Conservation (phyloP, 2,113 vertebrate species). For the Corynorhinus townsendii region DNA sequence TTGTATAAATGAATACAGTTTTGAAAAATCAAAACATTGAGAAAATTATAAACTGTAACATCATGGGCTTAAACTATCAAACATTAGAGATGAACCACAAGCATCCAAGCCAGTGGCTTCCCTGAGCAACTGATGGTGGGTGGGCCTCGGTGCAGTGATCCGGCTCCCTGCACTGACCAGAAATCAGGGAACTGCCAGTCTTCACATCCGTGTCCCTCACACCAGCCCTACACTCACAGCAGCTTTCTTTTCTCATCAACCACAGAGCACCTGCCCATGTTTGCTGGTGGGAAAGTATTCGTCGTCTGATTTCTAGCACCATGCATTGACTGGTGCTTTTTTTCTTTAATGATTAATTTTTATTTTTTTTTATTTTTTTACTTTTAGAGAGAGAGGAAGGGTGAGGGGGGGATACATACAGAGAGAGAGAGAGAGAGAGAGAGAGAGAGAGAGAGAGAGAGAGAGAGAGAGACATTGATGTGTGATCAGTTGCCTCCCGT, state of each 20-base stretch:
- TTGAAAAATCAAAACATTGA: not conserved
- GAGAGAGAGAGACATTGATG: too few species aligned
- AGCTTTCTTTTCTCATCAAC: not conserved
- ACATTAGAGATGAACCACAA: not conserved
- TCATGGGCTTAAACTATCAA: not conserved
- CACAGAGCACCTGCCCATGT: not conserved
- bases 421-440: too few species aligned
- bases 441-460: too few species aligned
- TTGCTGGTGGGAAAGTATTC: not conserved
- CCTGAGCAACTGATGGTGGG: not conserved
- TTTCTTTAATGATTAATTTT: not conserved
- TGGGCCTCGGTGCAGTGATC: too few species aligned
- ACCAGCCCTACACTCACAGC: not conserved
- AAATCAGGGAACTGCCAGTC: not conserved
- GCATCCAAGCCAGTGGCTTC: not conserved
- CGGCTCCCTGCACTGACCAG: not conserved
- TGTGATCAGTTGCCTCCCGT: not conserved
- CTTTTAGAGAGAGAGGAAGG: not conserved
- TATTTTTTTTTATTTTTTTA: not conserved
- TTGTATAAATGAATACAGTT: not conserved
- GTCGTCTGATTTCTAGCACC: not conserved
- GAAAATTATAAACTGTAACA: not conserved
- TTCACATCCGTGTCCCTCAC: not conserved
- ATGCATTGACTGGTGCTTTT: not conserved
- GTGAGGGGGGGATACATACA: too few species aligned